Base-by-base conservation (phyloP, 1,140 invertebrate genomes). In the Tenebrio molitor region DNA sequence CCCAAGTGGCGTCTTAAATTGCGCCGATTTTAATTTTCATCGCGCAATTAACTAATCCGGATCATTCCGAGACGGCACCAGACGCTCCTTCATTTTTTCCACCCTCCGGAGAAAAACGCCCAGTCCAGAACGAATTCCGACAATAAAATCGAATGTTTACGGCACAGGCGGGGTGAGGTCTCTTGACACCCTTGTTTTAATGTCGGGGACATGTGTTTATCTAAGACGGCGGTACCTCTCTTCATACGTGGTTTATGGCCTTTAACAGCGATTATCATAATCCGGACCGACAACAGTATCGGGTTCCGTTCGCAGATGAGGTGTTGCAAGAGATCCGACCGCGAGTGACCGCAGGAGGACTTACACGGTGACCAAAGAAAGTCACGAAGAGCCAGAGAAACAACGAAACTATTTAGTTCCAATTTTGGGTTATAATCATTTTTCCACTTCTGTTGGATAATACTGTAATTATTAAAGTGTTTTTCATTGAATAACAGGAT, bases 11-110 rank as follows among this genome's bases (percentile, higher is more conserved):
- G 65, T 46, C 71, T 62, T 73, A 69, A 73, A 69, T 69, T 44
- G 44, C 14, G 21, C 64, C 44, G 42, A 73, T 69, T 72, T 72
- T 73, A 73, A 73, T 73, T 73, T 69, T 69, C 50, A 29, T 41
- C 64, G 17, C 33, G 16, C 36, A 39, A 66, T 66, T 66, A 66
- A 66, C 64, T 8, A 42, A 66, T 12, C 15, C 29, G 21, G 4
- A 29, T 39, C 5, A 39, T 39, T 39, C n/a, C 36, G 36, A 39
- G 36, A 39, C 36, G 14, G n/a, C 15, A 7, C 8, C 16, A 7
- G 8, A 5, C 44, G 21, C 16, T 16, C 14, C 14, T 8, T 16
- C 8, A 16, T 50, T 12, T 58, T 58, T 58, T 21, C 17, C 21
- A 23, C n/a, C 50, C 21, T 16, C 25, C 25, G 25, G 25, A 8